Evolutionary conservation across 1,140 invertebrate genomes (phyloP).

Genomic region (Lucilia cuprina): DNA sequence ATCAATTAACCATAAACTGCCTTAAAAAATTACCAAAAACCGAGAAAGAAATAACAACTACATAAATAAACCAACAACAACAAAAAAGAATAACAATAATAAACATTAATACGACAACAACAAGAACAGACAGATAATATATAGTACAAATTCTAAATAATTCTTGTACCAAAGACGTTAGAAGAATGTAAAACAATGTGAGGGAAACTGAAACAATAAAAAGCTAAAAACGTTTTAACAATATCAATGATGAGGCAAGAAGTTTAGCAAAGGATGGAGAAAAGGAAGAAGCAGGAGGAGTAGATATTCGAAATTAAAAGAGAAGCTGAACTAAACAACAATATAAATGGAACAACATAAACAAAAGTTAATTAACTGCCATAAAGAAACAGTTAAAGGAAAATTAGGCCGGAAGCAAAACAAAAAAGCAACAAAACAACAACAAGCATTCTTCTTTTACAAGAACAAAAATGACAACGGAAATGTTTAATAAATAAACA

Average conservation of each 20-base stretch:
- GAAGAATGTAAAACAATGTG: not conserved
- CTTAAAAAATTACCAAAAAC: not conserved
- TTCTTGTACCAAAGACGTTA: not conserved
- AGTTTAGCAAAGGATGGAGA: not conserved
- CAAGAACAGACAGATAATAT: not conserved
- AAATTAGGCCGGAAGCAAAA: constrained; percentile 28
- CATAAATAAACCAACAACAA: not conserved
- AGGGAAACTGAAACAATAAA: constrained; percentile 1
- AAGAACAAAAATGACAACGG: constrained; percentile 21
- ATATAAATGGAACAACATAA: constrained; percentile 27
- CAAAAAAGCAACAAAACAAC: not conserved
- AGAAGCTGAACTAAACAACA: not conserved
- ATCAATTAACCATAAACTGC: constrained; percentile 33
- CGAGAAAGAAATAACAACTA: not conserved
- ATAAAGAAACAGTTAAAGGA: constrained; percentile 33
- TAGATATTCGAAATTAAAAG: constrained; percentile 16
- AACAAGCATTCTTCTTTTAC: not conserved
- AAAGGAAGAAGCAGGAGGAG: not conserved
- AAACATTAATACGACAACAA: not conserved
- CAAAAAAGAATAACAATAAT: not conserved
- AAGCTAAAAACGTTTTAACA: not conserved
- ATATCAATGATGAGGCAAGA: not conserved
- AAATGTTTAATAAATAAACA: constrained; percentile 24
- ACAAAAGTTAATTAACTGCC: constrained; percentile 33
- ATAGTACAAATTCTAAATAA: not conserved